Evolutionary conservation across 2,113 vertebrate genomes (phyloP), one percentile per base, ranked within the genome.

Genomic region (Thamnophis sirtalis): DNA sequence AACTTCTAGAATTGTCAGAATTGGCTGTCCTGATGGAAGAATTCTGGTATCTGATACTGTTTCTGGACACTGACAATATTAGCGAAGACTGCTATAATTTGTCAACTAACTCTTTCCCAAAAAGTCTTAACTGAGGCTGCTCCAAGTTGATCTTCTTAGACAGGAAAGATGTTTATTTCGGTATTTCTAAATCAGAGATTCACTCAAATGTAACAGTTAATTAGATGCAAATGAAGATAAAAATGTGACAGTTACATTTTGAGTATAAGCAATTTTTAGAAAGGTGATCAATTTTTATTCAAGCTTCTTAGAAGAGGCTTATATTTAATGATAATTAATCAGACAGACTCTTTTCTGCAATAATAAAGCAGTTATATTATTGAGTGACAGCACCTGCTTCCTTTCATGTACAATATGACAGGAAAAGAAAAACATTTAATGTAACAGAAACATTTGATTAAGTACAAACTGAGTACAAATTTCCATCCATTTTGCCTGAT

Each of bases 361-460:
- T 93, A 87, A 92, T 58, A 90, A 8, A 92, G 51, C 49, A 94
- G 84, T 17, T 28, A 58, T 58, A 91, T 33, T 84, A 48, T 93
- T 93, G 85, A 95, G 49, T 0, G 0, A 92, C 26, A 93, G 53
- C 91, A 96, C 84, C 89, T 95, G 89, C 93, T 94, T 95, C 60
- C 87, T 93, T 58, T 10, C 55, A 6, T 80, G 10, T 91, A 0
- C 0, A 93, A 90, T 92, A 54, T 0, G 33, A 89, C 26, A 86
- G 2, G 21, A 68, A 90, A 15, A 43, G 91, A 51, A 91, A 80
- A 53, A 49, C 5, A 93, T 28, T 86, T 90, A 43, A 95, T 92
- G 90, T 92, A 19, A 5, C 33, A 94, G 55, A 73, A 91, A 55
- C 63, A 68, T 68, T 33, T 68, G 63, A 68, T 17, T 93, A 48